These are phyloP conservation scores for Pelusios castaneus DNA, from an alignment of 2,113 vertebrate genomes.

Conservation along the genomic window DNA sequence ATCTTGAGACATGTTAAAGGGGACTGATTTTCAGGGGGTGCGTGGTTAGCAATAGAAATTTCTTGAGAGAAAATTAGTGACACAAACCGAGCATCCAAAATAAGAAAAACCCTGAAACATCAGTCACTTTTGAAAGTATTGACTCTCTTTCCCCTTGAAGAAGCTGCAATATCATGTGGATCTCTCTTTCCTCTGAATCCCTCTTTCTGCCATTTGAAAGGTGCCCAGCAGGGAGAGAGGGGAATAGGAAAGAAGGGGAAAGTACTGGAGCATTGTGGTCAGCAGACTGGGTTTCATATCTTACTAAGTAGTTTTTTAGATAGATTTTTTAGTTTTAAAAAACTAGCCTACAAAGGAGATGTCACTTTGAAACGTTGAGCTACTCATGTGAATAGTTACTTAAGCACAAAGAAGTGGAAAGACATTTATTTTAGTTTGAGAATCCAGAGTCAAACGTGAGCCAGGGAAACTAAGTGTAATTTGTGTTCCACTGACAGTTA, in stretches of 20 bases:
- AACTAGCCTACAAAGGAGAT: not conserved
- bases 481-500: not conserved
- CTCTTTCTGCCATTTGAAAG: not conserved
- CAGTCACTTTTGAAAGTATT: not conserved
- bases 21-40: not conserved
- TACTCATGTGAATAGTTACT: not conserved
- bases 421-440: constrained; percentile 11
- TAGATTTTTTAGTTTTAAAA: not conserved
- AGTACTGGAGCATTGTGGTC: not conserved
- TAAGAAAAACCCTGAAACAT: not conserved
- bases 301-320: not conserved
- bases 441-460: constrained; percentile 1
- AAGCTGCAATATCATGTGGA: not conserved
- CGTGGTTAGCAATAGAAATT: not conserved
- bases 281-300: not conserved
- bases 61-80: not conserved
- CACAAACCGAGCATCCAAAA: not conserved
- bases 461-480: not conserved
- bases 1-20: not conserved
- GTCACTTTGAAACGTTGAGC: not conserved
- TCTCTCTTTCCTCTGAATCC: not conserved
- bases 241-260: not conserved
- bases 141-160: not conserved
- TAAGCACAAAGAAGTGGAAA: not conserved
- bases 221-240: not conserved